These are phyloP conservation scores for Drosophila leontia DNA, from an alignment of 1,140 invertebrate species.

Conservation along the genomic window DNA sequence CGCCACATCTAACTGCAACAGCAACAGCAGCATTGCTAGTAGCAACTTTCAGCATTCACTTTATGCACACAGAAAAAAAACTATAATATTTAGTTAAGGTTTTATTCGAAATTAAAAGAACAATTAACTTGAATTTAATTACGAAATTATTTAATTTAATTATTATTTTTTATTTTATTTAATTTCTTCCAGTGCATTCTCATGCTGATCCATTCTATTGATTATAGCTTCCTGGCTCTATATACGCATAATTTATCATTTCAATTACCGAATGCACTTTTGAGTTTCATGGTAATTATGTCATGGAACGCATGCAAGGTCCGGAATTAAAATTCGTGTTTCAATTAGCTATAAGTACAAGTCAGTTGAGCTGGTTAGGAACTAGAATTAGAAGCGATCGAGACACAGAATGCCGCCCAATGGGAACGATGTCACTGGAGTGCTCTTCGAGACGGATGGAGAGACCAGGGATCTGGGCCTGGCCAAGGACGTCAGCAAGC, in stretches of 20 bases:
- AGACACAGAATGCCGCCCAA: slow-evolving; percentile 1
- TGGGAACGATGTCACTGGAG: neutral
- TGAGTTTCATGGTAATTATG: neutral
- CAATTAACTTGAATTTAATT: too few relatives aligned
- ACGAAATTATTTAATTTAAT: too few relatives aligned
- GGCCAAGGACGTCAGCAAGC: neutral
- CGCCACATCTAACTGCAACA: slow-evolving; percentile 62
- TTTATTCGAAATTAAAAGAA: neutral
- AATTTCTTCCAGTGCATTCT: neutral
- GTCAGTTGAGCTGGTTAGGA: too few relatives aligned
- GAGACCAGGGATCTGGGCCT: neutral
- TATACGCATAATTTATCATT: neutral
- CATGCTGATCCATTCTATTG: neutral
- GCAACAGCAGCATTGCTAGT: slow-evolving; percentile 31
- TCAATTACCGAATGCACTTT: neutral
- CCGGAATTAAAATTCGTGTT: neutral
- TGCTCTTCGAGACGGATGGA: neutral
- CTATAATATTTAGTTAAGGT: neutral
- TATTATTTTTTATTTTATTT: too few relatives aligned
- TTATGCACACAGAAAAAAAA: slow-evolving; percentile 11
- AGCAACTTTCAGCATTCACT: slow-evolving; percentile 56
- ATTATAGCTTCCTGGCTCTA: neutral
- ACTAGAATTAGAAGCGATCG: neutral
- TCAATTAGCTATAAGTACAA: neutral
- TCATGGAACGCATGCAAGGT: neutral